Percentiles rank a stretch among this genome's conserved stretches.
phyloP scores from a whole-genome alignment of 92 coral and sea anemone species.

The Porites rus region DNA sequence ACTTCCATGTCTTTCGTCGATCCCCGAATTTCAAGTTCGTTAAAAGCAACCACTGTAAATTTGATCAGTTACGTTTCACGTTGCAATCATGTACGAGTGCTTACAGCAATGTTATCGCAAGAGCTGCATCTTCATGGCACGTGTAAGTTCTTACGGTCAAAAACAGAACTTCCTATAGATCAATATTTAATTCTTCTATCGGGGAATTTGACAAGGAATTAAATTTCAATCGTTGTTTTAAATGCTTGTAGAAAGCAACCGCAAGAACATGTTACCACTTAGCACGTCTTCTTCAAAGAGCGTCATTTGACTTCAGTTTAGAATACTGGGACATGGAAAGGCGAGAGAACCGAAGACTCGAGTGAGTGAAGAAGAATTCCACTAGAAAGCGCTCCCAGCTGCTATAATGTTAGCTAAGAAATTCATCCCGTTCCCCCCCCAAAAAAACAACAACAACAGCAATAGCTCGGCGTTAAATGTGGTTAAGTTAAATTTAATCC shows the following conservation, averaged over 20 bases:
- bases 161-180: conserved; percentile 16
- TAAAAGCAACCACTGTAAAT: neutral
- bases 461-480: too few relatives aligned
- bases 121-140: neutral
- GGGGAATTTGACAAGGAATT: conserved; percentile 13
- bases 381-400: neutral
- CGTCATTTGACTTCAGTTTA: neutral
- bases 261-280: conserved; percentile 32
- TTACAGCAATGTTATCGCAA: neutral
- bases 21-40: too few relatives aligned
- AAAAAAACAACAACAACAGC: too few relatives aligned
- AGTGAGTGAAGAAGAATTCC: too few relatives aligned
- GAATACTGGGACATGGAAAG: neutral
- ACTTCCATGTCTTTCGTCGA: neutral
- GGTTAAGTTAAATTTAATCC: too few relatives aligned
- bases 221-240: conserved; percentile 30
- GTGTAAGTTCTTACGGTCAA: neutral
- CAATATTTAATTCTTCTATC: neutral
- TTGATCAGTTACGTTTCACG: neutral
- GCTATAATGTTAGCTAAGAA: too few relatives aligned
- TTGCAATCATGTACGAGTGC: neutral
- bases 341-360: too few relatives aligned
- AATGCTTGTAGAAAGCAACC: conserved; percentile 45
- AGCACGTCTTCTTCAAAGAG: conserved; percentile 16
- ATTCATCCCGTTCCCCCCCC: too few relatives aligned